Percentiles rank a stretch among this genome's conserved stretches.
phyloP scores from a whole-genome alignment of 2,113 vertebrate species.

The Noctilio leporinus region DNA sequence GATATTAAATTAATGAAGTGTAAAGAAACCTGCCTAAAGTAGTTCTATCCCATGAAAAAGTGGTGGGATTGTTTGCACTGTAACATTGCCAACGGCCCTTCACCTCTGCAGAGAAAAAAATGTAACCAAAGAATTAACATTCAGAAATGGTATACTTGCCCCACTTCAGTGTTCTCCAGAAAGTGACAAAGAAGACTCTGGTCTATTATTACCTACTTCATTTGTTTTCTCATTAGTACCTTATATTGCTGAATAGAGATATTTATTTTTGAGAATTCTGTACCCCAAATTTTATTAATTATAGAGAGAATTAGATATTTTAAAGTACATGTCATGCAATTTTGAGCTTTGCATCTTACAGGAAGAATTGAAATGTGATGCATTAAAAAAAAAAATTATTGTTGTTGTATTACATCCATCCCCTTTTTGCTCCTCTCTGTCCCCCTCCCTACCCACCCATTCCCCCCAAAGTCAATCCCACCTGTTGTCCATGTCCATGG shows the following conservation, averaged over 20 bases:
- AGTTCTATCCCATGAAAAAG: neutral
- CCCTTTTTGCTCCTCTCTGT: no score
- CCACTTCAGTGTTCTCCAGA: neutral
- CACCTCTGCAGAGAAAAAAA: no score
- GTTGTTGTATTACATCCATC: no score
- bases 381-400: no score
- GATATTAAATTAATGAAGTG: neutral
- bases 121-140: neutral
- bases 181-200: neutral
- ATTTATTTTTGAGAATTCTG: conserved; percentile 22
- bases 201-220: neutral
- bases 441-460: no score
- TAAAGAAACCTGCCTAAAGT: neutral
- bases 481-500: no score
- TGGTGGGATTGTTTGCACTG: rapidly evolving
- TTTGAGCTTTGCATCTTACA: conserved; percentile 26
- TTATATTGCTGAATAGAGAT: neutral
- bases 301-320: neutral
- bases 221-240: neutral
- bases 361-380: conserved; percentile 6
- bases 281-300: conserved; percentile 30
- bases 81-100: neutral
- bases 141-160: neutral
- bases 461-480: no score
- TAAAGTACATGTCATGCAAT: neutral